Conservation (phyloP, 2,797 vertebrate species). For the Mormyrus hasselquistii region DNA sequence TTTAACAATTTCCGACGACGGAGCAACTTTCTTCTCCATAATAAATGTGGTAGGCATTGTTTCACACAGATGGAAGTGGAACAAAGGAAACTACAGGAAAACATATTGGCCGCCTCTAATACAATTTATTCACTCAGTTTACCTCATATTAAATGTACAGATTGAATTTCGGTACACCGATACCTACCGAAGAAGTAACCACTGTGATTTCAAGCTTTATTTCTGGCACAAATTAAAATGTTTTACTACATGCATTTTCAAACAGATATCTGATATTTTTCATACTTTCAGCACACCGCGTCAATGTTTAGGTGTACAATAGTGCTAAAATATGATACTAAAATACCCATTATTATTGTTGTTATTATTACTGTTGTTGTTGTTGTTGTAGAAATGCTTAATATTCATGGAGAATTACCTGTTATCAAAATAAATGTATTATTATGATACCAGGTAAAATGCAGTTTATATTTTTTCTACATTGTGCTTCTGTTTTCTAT, state of each 20-base stretch:
- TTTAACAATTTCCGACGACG: conserved; percentile 74
- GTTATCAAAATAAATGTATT: background rate
- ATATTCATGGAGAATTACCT: background rate
- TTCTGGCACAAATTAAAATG: conserved; percentile 38
- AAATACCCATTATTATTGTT: background rate
- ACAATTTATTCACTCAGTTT: conserved; percentile 83
- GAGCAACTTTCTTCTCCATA: conserved; percentile 73
- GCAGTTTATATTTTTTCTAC: background rate
- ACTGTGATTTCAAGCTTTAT: conserved; percentile 56
- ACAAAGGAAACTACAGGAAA: conserved; percentile 73
- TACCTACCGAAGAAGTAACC: conserved; percentile 63
- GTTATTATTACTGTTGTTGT: background rate
- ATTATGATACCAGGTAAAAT: background rate
- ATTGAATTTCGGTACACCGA: conserved; percentile 74
- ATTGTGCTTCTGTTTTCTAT: background rate
- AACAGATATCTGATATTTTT: conserved; percentile 23
- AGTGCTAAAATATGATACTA: background rate
- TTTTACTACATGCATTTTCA: conserved; percentile 32
- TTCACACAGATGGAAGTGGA: conserved; percentile 72
- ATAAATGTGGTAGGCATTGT: conserved; percentile 76
- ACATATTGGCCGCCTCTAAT: conserved; percentile 77
- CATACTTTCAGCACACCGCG: background rate
- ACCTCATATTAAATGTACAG: conserved; percentile 78
- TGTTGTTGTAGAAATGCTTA: background rate
- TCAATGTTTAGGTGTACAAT: conserved; percentile 1